A percentile compares a stretch with the other conserved stretches of the same genome.
Conservation (phyloP, 2,113 vertebrate genomes). For the Rhinogobius similis region DNA sequence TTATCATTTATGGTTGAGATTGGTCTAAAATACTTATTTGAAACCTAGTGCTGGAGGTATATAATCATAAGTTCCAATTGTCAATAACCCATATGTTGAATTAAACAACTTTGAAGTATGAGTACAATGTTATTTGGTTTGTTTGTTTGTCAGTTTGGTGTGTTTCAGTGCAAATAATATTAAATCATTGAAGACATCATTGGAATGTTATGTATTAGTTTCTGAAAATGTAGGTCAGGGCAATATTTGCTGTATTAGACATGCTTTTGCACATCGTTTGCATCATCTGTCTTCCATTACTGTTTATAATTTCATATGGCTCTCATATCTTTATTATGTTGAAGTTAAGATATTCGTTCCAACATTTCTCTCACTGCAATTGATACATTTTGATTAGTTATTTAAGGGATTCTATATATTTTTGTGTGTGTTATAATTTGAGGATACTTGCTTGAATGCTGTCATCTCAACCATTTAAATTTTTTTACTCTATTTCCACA, state of each 20-base stretch:
- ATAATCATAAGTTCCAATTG: no score
- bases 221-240: background rate
- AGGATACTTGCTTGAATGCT: background rate
- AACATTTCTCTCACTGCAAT: background rate
- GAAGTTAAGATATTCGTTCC: background rate
- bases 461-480: background rate
- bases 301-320: background rate
- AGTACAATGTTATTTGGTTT: no score
- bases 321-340: background rate
- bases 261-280: background rate
- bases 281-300: slow-evolving; percentile 1
- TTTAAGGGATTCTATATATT: no score
- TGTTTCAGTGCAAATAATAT: no score
- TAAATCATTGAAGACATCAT: background rate
- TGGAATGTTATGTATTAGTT: background rate
- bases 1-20: background rate
- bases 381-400: background rate
- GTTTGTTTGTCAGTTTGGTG: no score
- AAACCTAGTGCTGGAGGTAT: no score
- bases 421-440: background rate
- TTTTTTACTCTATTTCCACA: slow-evolving; percentile 13
- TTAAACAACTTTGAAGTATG: no score
- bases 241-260: background rate
- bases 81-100: no score
- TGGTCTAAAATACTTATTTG: no score